These are phyloP conservation scores for Stylophora pistillata DNA, from an alignment of 64 coral and sea anemone genomes.

Conservation along the genomic window DNA sequence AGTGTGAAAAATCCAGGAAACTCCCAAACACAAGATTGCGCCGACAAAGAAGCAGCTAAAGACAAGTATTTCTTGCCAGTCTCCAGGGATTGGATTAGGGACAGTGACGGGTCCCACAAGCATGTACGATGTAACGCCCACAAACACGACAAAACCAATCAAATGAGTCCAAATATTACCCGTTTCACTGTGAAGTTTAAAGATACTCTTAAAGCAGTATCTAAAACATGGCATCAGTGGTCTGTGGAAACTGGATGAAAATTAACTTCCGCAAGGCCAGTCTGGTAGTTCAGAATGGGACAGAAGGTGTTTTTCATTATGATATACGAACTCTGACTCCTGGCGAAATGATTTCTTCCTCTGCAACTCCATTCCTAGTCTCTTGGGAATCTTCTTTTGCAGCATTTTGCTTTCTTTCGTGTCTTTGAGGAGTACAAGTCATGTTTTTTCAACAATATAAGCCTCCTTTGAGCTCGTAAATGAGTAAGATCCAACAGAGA, in stretches of 20 bases:
- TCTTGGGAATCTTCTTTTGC: neutral
- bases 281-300: conserved; percentile 74
- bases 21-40: conserved; percentile 76
- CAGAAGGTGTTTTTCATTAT: conserved; percentile 41
- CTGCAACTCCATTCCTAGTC: neutral
- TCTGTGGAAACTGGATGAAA: conserved; percentile 63
- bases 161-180: conserved; percentile 94
- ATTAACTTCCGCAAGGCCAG: conserved; percentile 79
- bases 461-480: neutral
- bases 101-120: conserved; percentile 59
- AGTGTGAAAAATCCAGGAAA: conserved; percentile 83
- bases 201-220: conserved; percentile 80
- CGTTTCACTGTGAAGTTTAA: conserved; percentile 83
- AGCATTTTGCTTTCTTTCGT: neutral
- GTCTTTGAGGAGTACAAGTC: neutral
- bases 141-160: conserved; percentile 77
- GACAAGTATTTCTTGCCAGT: conserved; percentile 67
- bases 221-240: conserved; percentile 82
- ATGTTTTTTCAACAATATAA: neutral
- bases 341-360: conserved; percentile 17
- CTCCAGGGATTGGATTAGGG: conserved; percentile 54
- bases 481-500: neutral
- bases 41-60: conserved; percentile 75
- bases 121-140: conserved; percentile 67
- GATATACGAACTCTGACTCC: conserved; percentile 30